Percentiles rank a stretch among this genome's conserved stretches.
Evolutionary conservation across 2,113 vertebrate species (phyloP).

Genomic region (Castor canadensis): DNA sequence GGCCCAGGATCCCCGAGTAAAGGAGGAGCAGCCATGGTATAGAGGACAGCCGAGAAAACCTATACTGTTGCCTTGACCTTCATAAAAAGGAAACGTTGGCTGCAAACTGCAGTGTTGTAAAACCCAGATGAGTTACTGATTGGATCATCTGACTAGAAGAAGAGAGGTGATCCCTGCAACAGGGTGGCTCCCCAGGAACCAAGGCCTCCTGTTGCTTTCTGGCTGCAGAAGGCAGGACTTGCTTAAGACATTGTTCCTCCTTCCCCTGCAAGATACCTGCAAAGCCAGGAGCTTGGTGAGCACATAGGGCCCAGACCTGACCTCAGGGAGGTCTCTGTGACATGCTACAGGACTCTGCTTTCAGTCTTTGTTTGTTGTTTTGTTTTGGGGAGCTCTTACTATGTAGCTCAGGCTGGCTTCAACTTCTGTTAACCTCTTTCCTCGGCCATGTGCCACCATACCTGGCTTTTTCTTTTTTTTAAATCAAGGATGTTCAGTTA

Average conservation of each 20-base stretch:
- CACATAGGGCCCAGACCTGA: neutral
- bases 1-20: neutral
- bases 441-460: rapidly evolving
- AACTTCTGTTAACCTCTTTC: neutral
- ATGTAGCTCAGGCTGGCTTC: neutral
- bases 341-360: neutral
- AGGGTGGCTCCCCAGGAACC: neutral
- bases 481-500: neutral
- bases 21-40: neutral
- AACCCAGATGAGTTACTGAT: neutral
- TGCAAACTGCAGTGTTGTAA: neutral
- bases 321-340: neutral
- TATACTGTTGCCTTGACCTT: neutral
- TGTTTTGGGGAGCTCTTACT: neutral
- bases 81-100: neutral
- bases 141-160: no score
- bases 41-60: neutral
- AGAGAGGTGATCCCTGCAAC: no score
- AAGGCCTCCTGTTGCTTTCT: neutral
- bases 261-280: neutral
- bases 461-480: neutral
- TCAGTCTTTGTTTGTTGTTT: neutral
- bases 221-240: neutral
- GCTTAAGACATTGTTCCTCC: neutral
- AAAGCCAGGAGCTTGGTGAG: neutral